Evolutionary conservation across 2,797 vertebrate genomes (phyloP), one percentile per base, ranked within the genome.

Genomic region (Mareca penelope): DNA sequence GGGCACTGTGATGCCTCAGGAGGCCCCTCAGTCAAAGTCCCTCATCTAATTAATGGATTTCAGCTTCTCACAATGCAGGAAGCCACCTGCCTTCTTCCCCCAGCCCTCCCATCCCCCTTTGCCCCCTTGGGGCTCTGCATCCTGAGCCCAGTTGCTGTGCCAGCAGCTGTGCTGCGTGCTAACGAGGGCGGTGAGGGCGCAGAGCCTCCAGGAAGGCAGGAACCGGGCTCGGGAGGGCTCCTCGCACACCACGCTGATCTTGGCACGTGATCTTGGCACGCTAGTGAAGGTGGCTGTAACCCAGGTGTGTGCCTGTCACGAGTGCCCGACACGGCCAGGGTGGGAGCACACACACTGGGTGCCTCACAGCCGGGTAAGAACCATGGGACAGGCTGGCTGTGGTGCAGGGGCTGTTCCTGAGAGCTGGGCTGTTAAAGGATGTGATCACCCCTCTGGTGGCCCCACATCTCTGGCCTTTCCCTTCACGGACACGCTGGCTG

Each of bases 121-220:
- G 14, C 12, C 3, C 12, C 1, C n/a, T 37, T 80, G 1, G 3
- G 1, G 0, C 40, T 48, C 33, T 67, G 42, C 5, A 21, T 19
- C 29, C n/a, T 1, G 0, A 35, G 12, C 12, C 1, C 0, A 1
- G 48, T 14, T 63, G 16, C 33, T 56, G 29, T 85, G n/a, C 6
- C 15, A 39, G 29, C 2, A 1, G 37, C 35, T 1, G 0, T 65
- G n/a, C 33, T 50, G 39, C 5, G 15, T 42, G 15, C 55, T 55
- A 12, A n/a, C 0, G 4, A n/a, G 56, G 60, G 15, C 17, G 16
- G 6, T n/a, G 44, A 71, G 37, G 11, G 10, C 15, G 23, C 33
- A 52, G 78, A 68, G 33, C 86, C 72, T 53, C 57, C 12, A 18
- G 52, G 6, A 29, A n/a, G 35, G 53, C 44, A 80, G n/a, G 28